Evolutionary conservation across 2,797 vertebrate species (phyloP).

Genomic region (Trachurus trachurus): DNA sequence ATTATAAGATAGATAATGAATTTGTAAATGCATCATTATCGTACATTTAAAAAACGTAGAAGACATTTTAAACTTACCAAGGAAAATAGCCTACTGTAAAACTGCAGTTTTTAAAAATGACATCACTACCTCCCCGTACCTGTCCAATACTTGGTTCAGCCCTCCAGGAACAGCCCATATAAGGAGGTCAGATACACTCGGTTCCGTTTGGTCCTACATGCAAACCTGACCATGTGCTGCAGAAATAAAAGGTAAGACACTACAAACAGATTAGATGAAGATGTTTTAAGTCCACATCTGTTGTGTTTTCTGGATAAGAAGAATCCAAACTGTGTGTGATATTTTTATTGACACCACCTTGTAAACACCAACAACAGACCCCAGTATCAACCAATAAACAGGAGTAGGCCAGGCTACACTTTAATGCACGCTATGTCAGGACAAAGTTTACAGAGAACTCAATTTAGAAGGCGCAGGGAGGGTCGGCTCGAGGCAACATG

Average conservation of each 20-base stretch:
- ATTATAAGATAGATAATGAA: background rate
- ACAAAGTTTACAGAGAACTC: background rate
- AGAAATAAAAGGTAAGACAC: background rate
- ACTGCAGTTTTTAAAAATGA: background rate
- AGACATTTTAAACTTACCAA: background rate
- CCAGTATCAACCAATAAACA: background rate
- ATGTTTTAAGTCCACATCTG: background rate
- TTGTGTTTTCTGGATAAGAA: background rate
- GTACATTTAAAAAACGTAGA: background rate
- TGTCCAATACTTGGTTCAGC: background rate
- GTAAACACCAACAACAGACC: background rate
- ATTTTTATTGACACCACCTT: background rate
- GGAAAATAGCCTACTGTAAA: background rate
- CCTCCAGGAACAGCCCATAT: background rate
- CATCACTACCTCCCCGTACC: background rate
- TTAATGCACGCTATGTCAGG: background rate
- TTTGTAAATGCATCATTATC: background rate
- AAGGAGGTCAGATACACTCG: background rate
- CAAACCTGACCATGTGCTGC: background rate
- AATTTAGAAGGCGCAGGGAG: background rate
- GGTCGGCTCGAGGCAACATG: background rate
- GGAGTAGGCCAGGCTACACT: background rate
- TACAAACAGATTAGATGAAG: background rate
- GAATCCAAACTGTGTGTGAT: background rate
- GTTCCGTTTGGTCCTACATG: background rate